Base-by-base conservation (phyloP, 1,140 invertebrate species). In the Sminthurides bifidus region DNA sequence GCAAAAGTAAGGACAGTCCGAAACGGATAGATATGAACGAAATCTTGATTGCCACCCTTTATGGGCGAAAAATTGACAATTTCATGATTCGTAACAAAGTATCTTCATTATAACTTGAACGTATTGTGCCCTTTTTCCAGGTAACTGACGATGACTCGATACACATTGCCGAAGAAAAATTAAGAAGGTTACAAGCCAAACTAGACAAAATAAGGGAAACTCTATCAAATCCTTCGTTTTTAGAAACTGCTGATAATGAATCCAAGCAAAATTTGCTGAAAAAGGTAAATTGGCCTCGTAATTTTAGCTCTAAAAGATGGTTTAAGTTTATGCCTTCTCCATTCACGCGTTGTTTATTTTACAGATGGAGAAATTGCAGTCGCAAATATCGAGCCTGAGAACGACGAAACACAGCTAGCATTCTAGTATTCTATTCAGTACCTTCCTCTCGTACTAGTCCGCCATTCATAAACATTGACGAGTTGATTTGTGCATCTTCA, bases 231-330 rank as follows among this genome's bases (percentile, higher is more conserved):
- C 41, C 54, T 6, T 14, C 27, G 12, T 64, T 64, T 29, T 56
- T 58, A 51, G 23, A 55, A 41, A 44, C 54, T 38, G 61, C 61
- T 24, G 38, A 57, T 0, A 15, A 21, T 19, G 55, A 52, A 33
- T 44, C 55, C 6, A 64, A 58, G 49, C 52, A 60, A 45, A 54
- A 58, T 40, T 30, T 64, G 0, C 35, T 26, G 21, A 57, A 51
- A 35, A 58, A 58, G 52, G 57, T 59, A 31, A 30, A 17, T 5
- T 3, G 41, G n/a, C n/a, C n/a, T n/a, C n/a, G n/a, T n/a, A n/a
- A n/a, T n/a, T n/a, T n/a, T n/a, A n/a, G n/a, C n/a, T n/a, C n/a
- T n/a, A n/a, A n/a, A n/a, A n/a, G n/a, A n/a, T n/a, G n/a, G n/a
- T n/a, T 12, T 8, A 43, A 43, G 15, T 12, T 12, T 19, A 21